These are phyloP conservation scores for Melinaea marsaeus DNA, from an alignment of 2,888 invertebrate species.

Conservation along the genomic window DNA sequence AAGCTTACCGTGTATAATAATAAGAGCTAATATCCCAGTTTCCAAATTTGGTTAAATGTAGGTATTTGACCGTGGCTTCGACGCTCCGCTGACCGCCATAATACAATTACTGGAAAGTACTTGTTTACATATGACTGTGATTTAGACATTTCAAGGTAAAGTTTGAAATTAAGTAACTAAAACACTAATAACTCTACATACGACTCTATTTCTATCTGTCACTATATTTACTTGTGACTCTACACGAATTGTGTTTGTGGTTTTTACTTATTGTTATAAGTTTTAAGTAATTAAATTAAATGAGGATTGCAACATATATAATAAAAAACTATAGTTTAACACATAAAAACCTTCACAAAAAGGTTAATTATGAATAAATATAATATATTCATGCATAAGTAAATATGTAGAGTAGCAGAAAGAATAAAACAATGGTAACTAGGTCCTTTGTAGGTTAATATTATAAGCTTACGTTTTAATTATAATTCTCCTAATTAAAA, in stretches of 20 bases:
- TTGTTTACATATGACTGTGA: slow-evolving; percentile 16
- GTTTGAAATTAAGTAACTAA: background rate
- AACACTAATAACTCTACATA: background rate
- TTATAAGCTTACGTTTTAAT: slow-evolving; percentile 33
- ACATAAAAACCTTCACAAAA: background rate
- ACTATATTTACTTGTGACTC: too few species aligned
- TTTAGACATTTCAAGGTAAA: slow-evolving; percentile 19
- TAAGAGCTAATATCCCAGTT: slow-evolving; percentile 11
- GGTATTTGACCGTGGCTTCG: slow-evolving; percentile 25
- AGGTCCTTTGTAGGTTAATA: slow-evolving; percentile 12
- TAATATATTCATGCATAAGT: background rate
- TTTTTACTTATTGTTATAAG: too few species aligned
- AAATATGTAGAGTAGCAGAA: slow-evolving; percentile 13
- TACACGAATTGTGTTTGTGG: too few species aligned
- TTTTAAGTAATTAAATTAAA: too few species aligned
- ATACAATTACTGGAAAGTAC: slow-evolving; percentile 22
- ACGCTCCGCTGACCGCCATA: slow-evolving; percentile 24
- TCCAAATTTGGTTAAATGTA: slow-evolving; percentile 2
- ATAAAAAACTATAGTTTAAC: too few species aligned
- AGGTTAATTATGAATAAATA: background rate
- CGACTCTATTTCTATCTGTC: too few species aligned
- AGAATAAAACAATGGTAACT: slow-evolving; percentile 29
- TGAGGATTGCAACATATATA: too few species aligned
- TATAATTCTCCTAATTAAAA: slow-evolving; percentile 43
- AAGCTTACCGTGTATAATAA: slow-evolving; percentile 1